A percentile compares a stretch with the other conserved stretches of the same genome.
phyloP scores from a whole-genome alignment of 2,113 vertebrate species.

The Deroptyus accipitrinus region DNA sequence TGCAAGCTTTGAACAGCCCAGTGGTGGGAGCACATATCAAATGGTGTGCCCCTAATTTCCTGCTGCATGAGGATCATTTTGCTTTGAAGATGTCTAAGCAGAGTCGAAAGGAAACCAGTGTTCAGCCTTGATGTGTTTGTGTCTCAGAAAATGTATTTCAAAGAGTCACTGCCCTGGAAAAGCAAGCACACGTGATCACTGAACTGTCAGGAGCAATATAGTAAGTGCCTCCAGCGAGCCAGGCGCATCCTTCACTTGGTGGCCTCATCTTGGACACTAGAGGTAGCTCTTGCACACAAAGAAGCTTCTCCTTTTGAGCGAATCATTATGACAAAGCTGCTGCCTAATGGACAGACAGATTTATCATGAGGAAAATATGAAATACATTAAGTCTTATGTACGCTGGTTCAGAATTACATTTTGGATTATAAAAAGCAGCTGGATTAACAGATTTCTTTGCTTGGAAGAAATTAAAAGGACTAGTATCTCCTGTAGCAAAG shows the following conservation, averaged over 20 bases:
- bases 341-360: not conserved
- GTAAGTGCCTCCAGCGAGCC: not conserved
- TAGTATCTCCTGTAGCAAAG: not conserved
- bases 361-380: constrained; percentile 29
- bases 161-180: constrained; percentile 41
- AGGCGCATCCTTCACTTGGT: not conserved
- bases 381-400: constrained; percentile 5
- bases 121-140: not conserved
- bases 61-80: not conserved
- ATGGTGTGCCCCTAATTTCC: not conserved
- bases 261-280: constrained; percentile 29
- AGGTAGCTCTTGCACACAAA: constrained; percentile 47
- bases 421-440: constrained; percentile 45
- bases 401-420: constrained; percentile 3
- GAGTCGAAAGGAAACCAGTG: not conserved
- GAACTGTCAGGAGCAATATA: constrained; percentile 15
- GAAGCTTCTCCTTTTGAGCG: not conserved
- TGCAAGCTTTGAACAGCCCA: not conserved
- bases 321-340: not conserved
- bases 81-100: not conserved
- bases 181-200: constrained; percentile 21
- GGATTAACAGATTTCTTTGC: constrained; percentile 39
- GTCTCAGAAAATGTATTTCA: constrained; percentile 42
- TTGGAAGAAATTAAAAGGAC: constrained; percentile 10
- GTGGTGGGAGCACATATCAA: not conserved